Base-by-base conservation (phyloP, 2,113 vertebrate species). In the Vidua chalybeata region DNA sequence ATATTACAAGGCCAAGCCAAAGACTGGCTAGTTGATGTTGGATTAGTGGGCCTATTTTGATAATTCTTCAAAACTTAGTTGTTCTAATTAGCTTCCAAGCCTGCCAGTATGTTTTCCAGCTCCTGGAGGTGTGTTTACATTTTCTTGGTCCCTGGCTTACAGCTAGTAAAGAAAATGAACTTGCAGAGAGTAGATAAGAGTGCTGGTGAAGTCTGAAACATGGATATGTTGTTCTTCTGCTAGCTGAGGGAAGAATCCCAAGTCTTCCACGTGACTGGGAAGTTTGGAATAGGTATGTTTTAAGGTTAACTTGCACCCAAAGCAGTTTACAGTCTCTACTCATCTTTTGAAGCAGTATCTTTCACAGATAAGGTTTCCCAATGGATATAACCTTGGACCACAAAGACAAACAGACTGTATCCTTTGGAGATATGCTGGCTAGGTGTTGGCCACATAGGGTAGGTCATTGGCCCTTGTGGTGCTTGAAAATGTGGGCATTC, bases 301-400 rank as follows among this genome's bases (percentile, higher is more conserved):
- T 88, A 54, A 85, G 75, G 82, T 92, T 79, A 88, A 48, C 75
- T 90, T 90, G 31, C 11, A 69, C 78, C 54, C n/a, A 30, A 64
- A 92, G 15, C 55, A 22, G 41, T 73, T 87, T 49, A 49, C 37
- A 52, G 66, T 51, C 39, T 73, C 51, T 80, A 4, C 16, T 66
- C 51, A 23, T 92, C 67, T 81, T 77, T 43, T 49, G 39, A 43
- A 92, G 30, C 30, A 17, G 7, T 93, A 78, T 87, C 94, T 94
- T 76, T 93, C 19, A 58, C 10, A 80, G 93, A 89, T 96, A 93
- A 96, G 71, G 46, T 96, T 97, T 93, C 81, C 77, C 75, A 85
- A 71, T 95, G 67, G 67, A 2, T 91, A 11, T 94, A 74, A 88
- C 96, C 87, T 97, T 97, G 95, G 91, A 83, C 62, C 8, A 4